A percentile compares a stretch with the other conserved stretches of the same genome.
Evolutionary conservation across 2,888 invertebrate species (phyloP).

Genomic region (Siphlonurus alternatus): DNA sequence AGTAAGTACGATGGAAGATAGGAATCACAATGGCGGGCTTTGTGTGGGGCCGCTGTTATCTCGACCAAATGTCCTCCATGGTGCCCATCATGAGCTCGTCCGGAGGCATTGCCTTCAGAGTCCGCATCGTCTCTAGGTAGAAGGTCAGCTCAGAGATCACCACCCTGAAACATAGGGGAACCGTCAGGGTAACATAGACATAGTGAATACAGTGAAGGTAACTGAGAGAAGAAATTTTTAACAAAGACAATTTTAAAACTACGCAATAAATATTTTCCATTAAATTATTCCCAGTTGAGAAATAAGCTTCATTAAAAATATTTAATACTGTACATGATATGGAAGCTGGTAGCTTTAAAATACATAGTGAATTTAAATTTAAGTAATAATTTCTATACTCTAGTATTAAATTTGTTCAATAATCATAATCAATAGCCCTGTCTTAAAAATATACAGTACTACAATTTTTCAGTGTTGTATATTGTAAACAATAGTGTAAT

Average conservation of each 20-base stretch:
- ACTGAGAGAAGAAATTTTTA: background rate
- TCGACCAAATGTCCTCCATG: constrained; percentile 63
- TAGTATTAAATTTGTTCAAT: no score
- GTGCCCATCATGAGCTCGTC: constrained; percentile 57
- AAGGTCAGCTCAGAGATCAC: constrained; percentile 86
- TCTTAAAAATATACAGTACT: no score
- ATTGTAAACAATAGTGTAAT: no score
- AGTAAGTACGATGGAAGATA: no score
- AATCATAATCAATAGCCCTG: no score
- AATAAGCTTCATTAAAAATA: background rate
- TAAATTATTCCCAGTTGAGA: background rate
- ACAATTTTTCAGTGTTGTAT: no score
- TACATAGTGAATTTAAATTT: no score
- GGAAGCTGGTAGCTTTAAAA: no score
- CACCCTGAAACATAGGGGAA: constrained; percentile 32
- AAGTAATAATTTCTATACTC: no score
- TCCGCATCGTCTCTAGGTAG: constrained; percentile 72
- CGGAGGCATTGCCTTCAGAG: constrained; percentile 56
- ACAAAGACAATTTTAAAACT: no score
- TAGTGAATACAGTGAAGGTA: background rate
- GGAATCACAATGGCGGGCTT: background rate
- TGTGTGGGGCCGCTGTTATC: constrained; percentile 9
- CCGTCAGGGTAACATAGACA: background rate
- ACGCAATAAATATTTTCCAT: no score
- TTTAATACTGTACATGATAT: no score